phyloP scores from a whole-genome alignment of 1,140 invertebrate genomes.

The Colletes gigas region DNA sequence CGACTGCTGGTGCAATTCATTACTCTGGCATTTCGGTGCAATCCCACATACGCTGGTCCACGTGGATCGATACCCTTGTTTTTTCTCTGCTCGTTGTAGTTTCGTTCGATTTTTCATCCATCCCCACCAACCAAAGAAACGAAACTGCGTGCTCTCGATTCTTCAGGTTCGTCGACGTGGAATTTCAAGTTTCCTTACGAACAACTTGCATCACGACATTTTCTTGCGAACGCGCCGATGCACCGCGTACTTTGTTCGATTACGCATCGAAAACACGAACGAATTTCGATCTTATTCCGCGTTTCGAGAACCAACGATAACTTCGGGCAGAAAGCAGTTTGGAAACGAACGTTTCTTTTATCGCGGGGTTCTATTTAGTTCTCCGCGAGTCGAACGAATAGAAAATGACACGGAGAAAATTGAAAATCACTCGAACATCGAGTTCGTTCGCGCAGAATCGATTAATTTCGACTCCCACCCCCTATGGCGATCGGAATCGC shows the following conservation, averaged over 20 bases:
- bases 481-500: neutral
- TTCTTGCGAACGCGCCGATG: neutral
- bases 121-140: neutral
- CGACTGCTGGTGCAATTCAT: neutral
- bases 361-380: neutral
- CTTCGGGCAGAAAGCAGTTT: too few species aligned
- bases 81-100: neutral
- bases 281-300: neutral
- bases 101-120: neutral
- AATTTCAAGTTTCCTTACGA: too few species aligned
- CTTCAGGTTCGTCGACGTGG: neutral
- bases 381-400: neutral
- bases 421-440: neutral
- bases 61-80: neutral
- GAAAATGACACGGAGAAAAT: neutral
- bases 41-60: neutral
- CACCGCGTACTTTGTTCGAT: neutral
- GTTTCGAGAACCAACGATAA: too few species aligned
- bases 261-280: neutral
- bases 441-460: neutral
- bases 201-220: too few species aligned
- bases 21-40: slow-evolving; percentile 10
- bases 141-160: neutral
- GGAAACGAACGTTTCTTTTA: too few species aligned
- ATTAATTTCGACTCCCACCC: neutral